phyloP scores from a whole-genome alignment of 2,113 vertebrate genomes.

The Butastur rufipennis region DNA sequence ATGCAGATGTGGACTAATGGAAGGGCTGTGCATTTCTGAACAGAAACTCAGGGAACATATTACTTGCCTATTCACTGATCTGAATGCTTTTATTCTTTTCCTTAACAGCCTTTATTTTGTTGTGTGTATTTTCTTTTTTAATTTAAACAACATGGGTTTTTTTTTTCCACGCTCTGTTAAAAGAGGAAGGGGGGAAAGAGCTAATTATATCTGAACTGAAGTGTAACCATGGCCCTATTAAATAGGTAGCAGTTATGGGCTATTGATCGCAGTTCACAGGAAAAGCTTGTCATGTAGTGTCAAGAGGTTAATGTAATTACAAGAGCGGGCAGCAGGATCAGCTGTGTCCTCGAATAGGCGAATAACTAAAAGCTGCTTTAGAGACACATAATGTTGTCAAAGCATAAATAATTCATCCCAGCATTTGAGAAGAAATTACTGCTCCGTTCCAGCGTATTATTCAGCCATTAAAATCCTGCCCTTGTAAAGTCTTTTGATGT shows the following conservation, averaged over 20 bases:
- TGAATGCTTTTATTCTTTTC: constrained; percentile 22
- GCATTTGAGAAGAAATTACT: constrained; percentile 79
- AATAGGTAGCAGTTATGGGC: constrained; percentile 80
- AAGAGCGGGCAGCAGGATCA: constrained; percentile 81
- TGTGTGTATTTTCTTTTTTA: constrained; percentile 6
- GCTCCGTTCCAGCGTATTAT: constrained; percentile 78
- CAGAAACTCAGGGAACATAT: background rate
- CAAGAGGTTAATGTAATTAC: constrained; percentile 88
- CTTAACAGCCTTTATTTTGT: constrained; percentile 46
- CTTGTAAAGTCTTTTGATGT: constrained; percentile 77
- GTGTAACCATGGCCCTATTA: constrained; percentile 74
- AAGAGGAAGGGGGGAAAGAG: constrained; percentile 62
- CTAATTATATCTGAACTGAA: constrained; percentile 80
- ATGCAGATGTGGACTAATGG: constrained; percentile 38
- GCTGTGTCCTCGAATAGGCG: constrained; percentile 79
- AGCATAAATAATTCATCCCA: constrained; percentile 86
- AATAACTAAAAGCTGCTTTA: constrained; percentile 84
- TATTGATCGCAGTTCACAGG: constrained; percentile 81
- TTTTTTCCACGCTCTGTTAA: constrained; percentile 34
- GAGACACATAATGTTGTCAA: constrained; percentile 86
- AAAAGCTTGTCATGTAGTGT: constrained; percentile 85
- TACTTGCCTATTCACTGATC: background rate
- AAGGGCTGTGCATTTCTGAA: constrained; percentile 17
- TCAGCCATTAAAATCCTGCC: constrained; percentile 81
- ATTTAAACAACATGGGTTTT: constrained; percentile 28